phyloP scores from a whole-genome alignment of 2,888 invertebrate species.

The Laothoe populi region DNA sequence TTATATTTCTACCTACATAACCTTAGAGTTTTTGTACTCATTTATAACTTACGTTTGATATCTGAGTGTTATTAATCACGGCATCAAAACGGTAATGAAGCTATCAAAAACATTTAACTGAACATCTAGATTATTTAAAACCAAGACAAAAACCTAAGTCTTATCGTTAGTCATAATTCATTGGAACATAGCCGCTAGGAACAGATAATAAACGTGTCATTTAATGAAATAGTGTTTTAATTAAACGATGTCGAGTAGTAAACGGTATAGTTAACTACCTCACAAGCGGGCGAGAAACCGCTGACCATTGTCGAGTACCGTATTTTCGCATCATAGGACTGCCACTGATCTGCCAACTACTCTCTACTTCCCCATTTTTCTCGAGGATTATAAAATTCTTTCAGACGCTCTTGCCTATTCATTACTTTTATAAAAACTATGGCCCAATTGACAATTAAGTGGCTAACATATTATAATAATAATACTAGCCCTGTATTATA shows the following conservation, averaged over 20 bases:
- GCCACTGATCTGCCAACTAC: too few species aligned
- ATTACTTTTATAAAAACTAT: too few species aligned
- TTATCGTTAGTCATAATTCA: background rate
- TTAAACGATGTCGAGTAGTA: slow-evolving; percentile 13
- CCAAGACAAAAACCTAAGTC: background rate
- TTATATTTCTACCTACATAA: background rate
- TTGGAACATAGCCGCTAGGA: slow-evolving; percentile 8
- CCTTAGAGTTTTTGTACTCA: background rate
- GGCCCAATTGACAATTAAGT: too few species aligned
- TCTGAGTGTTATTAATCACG: background rate
- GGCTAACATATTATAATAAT: too few species aligned
- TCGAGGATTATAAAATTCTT: too few species aligned
- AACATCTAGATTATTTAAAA: background rate
- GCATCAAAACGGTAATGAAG: background rate
- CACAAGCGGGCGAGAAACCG: too few species aligned
- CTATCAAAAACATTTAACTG: background rate
- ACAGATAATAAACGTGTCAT: slow-evolving; percentile 18
- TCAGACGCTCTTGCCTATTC: too few species aligned
- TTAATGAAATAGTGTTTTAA: slow-evolving; percentile 24
- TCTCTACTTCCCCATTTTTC: too few species aligned
- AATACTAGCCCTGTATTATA: too few species aligned
- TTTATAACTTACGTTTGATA: background rate
- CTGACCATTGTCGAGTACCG: too few species aligned
- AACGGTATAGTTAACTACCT: slow-evolving; percentile 4
- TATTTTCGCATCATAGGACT: too few species aligned